These are phyloP conservation scores for Pyrgus malvae DNA, from an alignment of 2,888 invertebrate genomes.

Conservation along the genomic window DNA sequence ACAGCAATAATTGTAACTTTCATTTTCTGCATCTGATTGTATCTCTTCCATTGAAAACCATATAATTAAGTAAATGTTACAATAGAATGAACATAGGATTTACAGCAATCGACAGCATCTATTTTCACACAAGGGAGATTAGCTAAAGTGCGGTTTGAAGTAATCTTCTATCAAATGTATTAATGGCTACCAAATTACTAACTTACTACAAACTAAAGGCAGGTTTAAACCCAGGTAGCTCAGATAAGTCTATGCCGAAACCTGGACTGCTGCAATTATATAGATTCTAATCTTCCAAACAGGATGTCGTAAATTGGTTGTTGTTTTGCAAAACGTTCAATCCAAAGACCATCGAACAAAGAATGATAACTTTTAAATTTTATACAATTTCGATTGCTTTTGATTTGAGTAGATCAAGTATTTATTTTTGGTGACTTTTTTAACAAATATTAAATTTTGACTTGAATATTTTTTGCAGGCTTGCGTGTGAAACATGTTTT, in stretches of 20 bases:
- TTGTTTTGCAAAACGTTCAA: constrained; percentile 39
- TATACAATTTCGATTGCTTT: too few species aligned
- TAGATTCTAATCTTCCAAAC: constrained; percentile 58
- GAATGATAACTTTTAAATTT: too few species aligned
- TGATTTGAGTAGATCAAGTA: too few species aligned
- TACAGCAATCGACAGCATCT: too few species aligned
- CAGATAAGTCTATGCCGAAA: constrained; percentile 41
- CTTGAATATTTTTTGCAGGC: too few species aligned
- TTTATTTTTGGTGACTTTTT: too few species aligned
- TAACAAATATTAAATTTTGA: too few species aligned
- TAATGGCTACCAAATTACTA: constrained; percentile 39
- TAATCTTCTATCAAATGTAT: constrained; percentile 15
- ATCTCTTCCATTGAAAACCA: not conserved
- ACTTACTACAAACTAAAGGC: constrained; percentile 35
- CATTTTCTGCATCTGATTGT: constrained; percentile 30
- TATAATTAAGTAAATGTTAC: not conserved
- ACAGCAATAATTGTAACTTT: constrained; percentile 33
- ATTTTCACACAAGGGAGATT: too few species aligned
- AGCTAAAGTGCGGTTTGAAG: not conserved
- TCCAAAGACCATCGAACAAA: constrained; percentile 38
- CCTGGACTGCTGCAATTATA: constrained; percentile 53
- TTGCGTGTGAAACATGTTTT: constrained; percentile 42
- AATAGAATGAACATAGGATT: too few species aligned
- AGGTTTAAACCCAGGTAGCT: constrained; percentile 29
- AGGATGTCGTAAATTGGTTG: constrained; percentile 61